Conservation (phyloP, 1,140 invertebrate species). For the Mercenaria mercenaria region DNA sequence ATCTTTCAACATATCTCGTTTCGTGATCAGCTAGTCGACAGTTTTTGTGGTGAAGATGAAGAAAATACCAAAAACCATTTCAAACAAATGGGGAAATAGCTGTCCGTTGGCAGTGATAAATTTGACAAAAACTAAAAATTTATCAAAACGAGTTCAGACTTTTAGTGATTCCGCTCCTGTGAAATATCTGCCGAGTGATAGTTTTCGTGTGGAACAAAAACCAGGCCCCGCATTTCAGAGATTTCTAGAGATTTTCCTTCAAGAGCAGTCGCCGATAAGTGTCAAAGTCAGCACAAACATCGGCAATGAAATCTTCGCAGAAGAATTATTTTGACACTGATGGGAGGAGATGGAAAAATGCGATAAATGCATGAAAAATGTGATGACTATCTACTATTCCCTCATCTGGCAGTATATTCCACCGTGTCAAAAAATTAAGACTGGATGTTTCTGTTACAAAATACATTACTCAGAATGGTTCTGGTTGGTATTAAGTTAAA, state of each 20-base stretch:
- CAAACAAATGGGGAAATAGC: slow-evolving; percentile 6
- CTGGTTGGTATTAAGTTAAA: too few relatives aligned
- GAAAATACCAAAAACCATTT: slow-evolving; percentile 15
- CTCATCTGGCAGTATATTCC: neutral
- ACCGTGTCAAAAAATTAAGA: neutral
- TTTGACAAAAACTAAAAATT: slow-evolving; percentile 21
- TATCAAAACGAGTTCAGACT: slow-evolving; percentile 35
- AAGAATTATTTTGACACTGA: slow-evolving; percentile 63
- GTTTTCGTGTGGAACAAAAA: slow-evolving; percentile 38
- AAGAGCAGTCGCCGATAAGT: slow-evolving; percentile 17
- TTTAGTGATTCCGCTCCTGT: slow-evolving; percentile 8
- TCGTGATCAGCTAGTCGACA: neutral
- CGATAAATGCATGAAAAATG: slow-evolving; percentile 14
- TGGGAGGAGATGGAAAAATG: slow-evolving; percentile 25
- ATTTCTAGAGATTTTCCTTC: slow-evolving; percentile 22
- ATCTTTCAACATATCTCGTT: neutral
- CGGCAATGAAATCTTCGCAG: slow-evolving; percentile 42
- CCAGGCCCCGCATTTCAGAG: slow-evolving; percentile 37
- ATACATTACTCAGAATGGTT: neutral
- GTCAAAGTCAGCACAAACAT: slow-evolving; percentile 20
- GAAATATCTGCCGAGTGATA: slow-evolving; percentile 35
- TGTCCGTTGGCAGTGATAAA: slow-evolving; percentile 41
- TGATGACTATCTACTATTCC: slow-evolving; percentile 9
- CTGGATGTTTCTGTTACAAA: neutral
- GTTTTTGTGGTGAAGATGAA: neutral